Evolutionary conservation across 2,888 invertebrate species (phyloP).

Genomic region (Omphaloscelis lunosa): DNA sequence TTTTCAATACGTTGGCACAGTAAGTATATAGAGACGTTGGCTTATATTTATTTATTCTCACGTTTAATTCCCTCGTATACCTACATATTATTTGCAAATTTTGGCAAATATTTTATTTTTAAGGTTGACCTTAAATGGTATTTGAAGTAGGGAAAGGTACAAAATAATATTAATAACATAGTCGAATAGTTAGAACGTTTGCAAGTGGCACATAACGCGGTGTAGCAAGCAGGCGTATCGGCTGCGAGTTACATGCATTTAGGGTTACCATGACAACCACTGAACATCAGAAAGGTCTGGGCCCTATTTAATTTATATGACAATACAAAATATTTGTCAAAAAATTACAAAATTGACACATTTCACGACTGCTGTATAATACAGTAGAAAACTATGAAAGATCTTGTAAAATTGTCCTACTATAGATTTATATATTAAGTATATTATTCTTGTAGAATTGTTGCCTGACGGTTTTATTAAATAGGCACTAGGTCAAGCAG

Average conservation of each 20-base stretch:
- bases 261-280: constrained; percentile 53
- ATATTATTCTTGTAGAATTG: neutral
- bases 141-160: constrained; percentile 52
- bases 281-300: constrained; percentile 4
- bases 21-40: too few species aligned
- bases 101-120: neutral
- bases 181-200: constrained; percentile 72
- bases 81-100: neutral
- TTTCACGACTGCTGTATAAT: neutral
- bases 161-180: constrained; percentile 60
- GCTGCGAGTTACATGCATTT: constrained; percentile 75
- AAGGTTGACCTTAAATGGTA: neutral
- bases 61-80: neutral
- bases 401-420: neutral
- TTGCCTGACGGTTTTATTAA: neutral
- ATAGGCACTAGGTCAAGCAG: neutral
- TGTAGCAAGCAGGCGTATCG: constrained; percentile 81
- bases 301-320: neutral
- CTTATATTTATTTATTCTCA: neutral
- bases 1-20: neutral
- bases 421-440: too few species aligned
- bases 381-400: neutral
- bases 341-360: neutral
- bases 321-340: neutral
- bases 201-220: constrained; percentile 82